Conservation (phyloP, 2,113 vertebrate species). For the Athene cunicularia region DNA sequence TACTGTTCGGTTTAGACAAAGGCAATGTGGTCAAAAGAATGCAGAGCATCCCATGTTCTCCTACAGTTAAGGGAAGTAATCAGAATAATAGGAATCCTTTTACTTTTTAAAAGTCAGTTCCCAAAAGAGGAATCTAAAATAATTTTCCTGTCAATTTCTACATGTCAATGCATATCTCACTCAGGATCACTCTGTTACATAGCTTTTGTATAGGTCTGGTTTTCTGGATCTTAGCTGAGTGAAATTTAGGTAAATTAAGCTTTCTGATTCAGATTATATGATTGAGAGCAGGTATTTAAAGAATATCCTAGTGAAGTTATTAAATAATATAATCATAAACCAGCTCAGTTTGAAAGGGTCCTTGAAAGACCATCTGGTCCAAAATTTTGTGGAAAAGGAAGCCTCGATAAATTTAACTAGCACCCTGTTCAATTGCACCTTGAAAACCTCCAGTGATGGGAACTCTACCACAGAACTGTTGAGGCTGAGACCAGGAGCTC, state of each 20-base stretch:
- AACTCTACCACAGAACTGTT: not conserved
- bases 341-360: not conserved
- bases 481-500: not conserved
- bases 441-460: not conserved
- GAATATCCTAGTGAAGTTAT: not conserved
- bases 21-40: not conserved
- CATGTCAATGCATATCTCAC: not conserved
- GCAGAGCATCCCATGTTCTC: not conserved
- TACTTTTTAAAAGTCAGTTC: not conserved
- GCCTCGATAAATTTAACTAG: not conserved
- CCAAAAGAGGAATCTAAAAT: not conserved
- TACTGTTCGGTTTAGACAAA: not conserved
- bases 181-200: not conserved
- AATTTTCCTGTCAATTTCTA: not conserved
- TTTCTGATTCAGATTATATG: not conserved
- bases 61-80: not conserved
- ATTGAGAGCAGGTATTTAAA: not conserved
- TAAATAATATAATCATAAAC: not conserved
- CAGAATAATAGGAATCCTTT: not conserved
- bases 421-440: not conserved
- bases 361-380: not conserved
- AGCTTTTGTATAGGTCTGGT: not conserved
- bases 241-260: not conserved
- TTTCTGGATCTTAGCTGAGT: not conserved
- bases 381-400: not conserved